These are phyloP conservation scores for Amphiprion ocellaris DNA, from an alignment of 2,113 vertebrate species.

Conservation along the genomic window DNA sequence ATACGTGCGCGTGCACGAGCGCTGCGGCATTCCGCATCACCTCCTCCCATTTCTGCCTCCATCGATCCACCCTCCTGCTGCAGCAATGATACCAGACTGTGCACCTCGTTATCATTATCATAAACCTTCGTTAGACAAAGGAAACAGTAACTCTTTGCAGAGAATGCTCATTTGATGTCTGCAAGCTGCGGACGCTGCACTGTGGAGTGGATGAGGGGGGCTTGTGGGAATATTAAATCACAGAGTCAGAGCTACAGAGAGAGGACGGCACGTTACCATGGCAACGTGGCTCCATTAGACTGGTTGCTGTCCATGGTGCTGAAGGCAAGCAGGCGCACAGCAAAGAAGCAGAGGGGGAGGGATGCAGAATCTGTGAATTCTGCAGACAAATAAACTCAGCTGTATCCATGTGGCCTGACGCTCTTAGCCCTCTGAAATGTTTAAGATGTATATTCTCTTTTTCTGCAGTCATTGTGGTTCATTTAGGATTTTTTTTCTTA, in stretches of 20 bases:
- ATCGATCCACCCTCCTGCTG: not conserved
- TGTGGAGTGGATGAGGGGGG: not conserved
- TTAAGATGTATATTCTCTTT: not conserved
- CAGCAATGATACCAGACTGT: not conserved
- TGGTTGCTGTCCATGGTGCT: slow-evolving; percentile 70
- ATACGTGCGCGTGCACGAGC: slow-evolving; percentile 47
- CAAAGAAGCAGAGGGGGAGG: slow-evolving; percentile 39
- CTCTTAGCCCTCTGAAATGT: not conserved
- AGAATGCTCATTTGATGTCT: not conserved
- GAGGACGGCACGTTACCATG: slow-evolving; percentile 72
- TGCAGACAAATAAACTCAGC: slow-evolving; percentile 39
- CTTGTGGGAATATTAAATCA: slow-evolving; percentile 50
- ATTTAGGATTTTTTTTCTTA: not conserved
- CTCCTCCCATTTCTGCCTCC: not conserved
- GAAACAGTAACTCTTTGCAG: not conserved
- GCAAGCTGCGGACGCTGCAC: not conserved
- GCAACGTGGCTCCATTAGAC: slow-evolving; percentile 69
- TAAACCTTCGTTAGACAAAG: not conserved
- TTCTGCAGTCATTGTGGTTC: not conserved
- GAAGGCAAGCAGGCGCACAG: slow-evolving; percentile 38
- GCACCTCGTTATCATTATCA: not conserved
- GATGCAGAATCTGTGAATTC: slow-evolving; percentile 29
- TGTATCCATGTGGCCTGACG: not conserved
- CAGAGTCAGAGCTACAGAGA: slow-evolving; percentile 39
- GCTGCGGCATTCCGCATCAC: slow-evolving; percentile 60